Evolutionary conservation across 2,797 vertebrate species (phyloP).

Genomic region (Stomatorhinus walkeri): DNA sequence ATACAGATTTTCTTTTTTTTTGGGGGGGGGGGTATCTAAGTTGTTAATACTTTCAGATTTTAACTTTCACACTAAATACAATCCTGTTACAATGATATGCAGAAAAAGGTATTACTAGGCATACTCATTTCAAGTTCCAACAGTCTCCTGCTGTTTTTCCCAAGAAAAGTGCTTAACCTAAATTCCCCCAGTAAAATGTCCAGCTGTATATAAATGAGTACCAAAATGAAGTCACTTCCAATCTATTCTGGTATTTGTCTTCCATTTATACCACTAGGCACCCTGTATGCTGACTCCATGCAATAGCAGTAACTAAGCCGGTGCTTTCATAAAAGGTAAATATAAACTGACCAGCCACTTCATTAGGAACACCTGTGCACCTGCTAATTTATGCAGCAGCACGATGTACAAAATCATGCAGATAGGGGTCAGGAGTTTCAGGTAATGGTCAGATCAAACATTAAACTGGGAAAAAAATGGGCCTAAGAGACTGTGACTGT

Average conservation of each 20-base stretch:
- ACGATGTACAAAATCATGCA: background rate
- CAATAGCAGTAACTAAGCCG: background rate
- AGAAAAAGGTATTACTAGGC: background rate
- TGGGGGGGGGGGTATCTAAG: background rate
- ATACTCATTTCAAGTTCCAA: background rate
- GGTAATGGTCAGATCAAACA: background rate
- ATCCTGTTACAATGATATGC: background rate
- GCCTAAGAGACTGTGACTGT: background rate
- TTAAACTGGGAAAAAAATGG: background rate
- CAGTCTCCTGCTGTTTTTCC: background rate
- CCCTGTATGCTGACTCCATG: background rate
- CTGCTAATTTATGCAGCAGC: background rate
- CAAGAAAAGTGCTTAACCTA: background rate
- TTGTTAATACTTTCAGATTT: background rate
- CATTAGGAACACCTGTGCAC: background rate
- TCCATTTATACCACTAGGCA: background rate
- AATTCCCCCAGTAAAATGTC: background rate
- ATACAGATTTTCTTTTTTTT: background rate
- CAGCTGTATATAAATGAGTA: background rate
- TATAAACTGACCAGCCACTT: background rate
- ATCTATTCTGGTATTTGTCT: background rate
- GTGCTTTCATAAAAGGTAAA: background rate
- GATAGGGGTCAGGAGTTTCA: background rate
- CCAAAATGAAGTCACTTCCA: background rate
- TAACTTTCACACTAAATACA: background rate